These are phyloP conservation scores for Polydrusus pterygomalis DNA, from an alignment of 2,888 invertebrate genomes.

Conservation along the genomic window DNA sequence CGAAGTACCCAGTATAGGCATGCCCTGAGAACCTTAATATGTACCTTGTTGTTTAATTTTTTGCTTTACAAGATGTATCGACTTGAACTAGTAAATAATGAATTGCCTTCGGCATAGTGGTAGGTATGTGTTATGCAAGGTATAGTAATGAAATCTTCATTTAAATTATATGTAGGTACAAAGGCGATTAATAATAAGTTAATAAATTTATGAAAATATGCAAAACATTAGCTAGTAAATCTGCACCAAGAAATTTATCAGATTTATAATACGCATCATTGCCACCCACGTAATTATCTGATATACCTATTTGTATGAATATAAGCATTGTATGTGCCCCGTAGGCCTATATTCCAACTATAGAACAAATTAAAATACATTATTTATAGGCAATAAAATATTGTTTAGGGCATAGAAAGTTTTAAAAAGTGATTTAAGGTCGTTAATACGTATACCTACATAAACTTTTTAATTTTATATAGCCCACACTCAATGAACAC, in stretches of 20 bases:
- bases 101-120: too few relatives aligned
- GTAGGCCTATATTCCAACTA: slow-evolving; percentile 15
- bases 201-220: neutral
- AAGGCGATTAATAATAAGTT: too few relatives aligned
- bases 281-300: slow-evolving; percentile 28
- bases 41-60: too few relatives aligned
- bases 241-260: slow-evolving; percentile 11
- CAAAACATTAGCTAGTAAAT: neutral
- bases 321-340: slow-evolving; percentile 23
- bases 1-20: too few relatives aligned
- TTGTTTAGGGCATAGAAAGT: slow-evolving; percentile 25
- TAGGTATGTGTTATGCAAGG: too few relatives aligned
- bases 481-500: too few relatives aligned
- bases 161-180: too few relatives aligned
- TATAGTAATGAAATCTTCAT: too few relatives aligned
- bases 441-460: neutral
- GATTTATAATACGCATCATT: slow-evolving; percentile 4
- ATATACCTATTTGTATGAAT: slow-evolving; percentile 26
- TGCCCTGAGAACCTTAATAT: too few relatives aligned
- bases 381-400: slow-evolving; percentile 25
- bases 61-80: too few relatives aligned
- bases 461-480: too few relatives aligned
- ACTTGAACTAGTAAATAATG: too few relatives aligned
- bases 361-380: slow-evolving; percentile 27
- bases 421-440: slow-evolving; percentile 17